These are phyloP conservation scores for Limonius californicus DNA, from an alignment of 1,140 invertebrate species.

Conservation along the genomic window DNA sequence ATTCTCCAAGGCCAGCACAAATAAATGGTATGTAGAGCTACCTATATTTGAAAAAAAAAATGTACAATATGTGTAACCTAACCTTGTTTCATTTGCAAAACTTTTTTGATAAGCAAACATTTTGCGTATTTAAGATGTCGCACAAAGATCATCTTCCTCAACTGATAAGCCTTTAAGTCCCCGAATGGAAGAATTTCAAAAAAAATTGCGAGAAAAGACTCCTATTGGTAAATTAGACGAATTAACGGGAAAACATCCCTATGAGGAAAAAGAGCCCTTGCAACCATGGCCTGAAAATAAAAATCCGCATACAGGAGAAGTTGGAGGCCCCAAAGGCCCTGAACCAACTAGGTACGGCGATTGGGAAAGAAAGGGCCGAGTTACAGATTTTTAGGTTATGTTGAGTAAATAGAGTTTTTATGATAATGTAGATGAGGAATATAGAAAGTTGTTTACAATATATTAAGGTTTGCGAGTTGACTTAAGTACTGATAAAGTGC, in stretches of 20 bases:
- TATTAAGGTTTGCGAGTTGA: too few species aligned
- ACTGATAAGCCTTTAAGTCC: conserved; percentile 29
- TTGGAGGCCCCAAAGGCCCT: conserved; percentile 91
- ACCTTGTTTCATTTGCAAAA: background rate
- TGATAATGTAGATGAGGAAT: background rate
- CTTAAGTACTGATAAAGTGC: too few species aligned
- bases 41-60: background rate
- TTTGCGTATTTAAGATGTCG: background rate
- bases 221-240: conserved; percentile 56
- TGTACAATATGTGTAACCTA: background rate
- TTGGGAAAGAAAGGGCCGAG: conserved; percentile 98
- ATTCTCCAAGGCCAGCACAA: conserved; percentile 14
- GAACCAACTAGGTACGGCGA: conserved; percentile 99
- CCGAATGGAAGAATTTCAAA: conserved; percentile 54
- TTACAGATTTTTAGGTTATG: conserved; percentile 83
- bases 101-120: too few species aligned
- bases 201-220: conserved; percentile 60
- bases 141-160: background rate
- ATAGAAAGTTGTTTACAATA: background rate
- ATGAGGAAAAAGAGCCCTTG: conserved; percentile 81
- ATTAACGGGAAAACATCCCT: conserved; percentile 56
- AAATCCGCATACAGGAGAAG: conserved; percentile 92
- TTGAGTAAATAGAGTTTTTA: background rate
- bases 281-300: conserved; percentile 80
- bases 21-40: conserved; percentile 5